Conservation (phyloP, 2,113 vertebrate genomes). For the Pteropus alecto region DNA sequence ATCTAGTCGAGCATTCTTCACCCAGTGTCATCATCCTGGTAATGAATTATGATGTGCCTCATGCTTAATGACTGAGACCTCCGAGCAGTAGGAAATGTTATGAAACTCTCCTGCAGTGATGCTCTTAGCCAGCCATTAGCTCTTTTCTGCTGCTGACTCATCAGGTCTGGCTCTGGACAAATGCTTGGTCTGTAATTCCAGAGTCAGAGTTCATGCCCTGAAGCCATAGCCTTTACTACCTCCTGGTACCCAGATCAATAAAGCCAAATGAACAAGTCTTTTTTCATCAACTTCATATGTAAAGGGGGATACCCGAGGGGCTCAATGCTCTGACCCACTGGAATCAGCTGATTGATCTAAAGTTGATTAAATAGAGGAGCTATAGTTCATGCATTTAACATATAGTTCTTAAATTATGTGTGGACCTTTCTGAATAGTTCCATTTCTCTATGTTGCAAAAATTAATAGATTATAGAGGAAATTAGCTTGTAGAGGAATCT, state of each 20-base stretch:
- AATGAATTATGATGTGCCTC: neutral
- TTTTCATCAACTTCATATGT: neutral
- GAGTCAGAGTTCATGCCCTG: neutral
- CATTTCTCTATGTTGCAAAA: neutral
- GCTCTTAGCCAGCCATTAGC: neutral
- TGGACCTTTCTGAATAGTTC: neutral
- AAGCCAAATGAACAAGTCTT: neutral
- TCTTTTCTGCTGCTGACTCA: neutral
- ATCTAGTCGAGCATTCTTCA: no score
- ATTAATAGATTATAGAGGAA: neutral
- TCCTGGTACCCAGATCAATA: neutral
- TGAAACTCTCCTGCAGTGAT: neutral
- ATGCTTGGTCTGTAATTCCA: neutral
- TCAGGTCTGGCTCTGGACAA: neutral
- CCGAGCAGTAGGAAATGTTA: neutral
- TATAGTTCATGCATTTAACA: neutral
- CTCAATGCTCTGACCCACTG: neutral
- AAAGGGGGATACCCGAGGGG: neutral
- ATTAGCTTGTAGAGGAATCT: neutral
- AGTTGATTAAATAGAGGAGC: neutral
- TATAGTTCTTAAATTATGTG: neutral
- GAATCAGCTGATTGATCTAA: neutral
- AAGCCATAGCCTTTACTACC: neutral
- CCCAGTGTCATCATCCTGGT: no score
- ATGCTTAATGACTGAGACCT: neutral